Percentiles rank a stretch among this genome's conserved stretches.
Conservation (phyloP, 2,888 invertebrate species). For the Philereme transversata region DNA sequence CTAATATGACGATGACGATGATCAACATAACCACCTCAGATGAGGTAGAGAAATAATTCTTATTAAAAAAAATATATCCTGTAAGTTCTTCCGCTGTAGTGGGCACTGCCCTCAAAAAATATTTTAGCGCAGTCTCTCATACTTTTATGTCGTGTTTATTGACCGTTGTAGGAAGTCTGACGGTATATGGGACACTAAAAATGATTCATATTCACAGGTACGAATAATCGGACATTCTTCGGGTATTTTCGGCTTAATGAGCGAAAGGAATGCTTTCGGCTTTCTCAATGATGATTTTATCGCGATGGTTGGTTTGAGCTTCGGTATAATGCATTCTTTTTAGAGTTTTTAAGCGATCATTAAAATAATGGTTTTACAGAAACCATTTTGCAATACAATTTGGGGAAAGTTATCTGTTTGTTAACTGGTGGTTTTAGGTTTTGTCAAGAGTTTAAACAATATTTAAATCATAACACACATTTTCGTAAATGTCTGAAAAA, state of each 20-base stretch:
- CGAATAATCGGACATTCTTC: conserved; percentile 65
- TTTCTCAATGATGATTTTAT: conserved; percentile 35
- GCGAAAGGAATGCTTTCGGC: conserved; percentile 40
- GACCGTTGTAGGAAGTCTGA: conserved; percentile 72
- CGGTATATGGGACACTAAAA: conserved; percentile 62
- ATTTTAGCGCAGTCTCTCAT: conserved; percentile 74
- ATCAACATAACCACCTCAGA: too few species aligned
- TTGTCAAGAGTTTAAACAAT: background rate
- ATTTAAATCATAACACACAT: too few species aligned
- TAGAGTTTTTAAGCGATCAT: background rate
- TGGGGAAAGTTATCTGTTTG: background rate
- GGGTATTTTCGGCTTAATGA: conserved; percentile 69
- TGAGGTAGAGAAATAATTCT: too few species aligned
- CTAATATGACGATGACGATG: too few species aligned
- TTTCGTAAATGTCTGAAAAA: too few species aligned
- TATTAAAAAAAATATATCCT: too few species aligned
- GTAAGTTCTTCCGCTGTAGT: background rate
- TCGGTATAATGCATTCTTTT: conserved; percentile 8
- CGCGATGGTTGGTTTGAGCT: conserved; percentile 17
- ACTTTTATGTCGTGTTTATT: conserved; percentile 81
- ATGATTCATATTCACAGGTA: conserved; percentile 74
- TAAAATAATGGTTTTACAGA: background rate
- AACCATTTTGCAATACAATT: background rate
- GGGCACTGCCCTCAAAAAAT: conserved; percentile 8
- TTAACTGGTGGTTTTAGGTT: conserved; percentile 7